Evolutionary conservation across 2,888 invertebrate species (phyloP).

Genomic region (Erynnis tages): DNA sequence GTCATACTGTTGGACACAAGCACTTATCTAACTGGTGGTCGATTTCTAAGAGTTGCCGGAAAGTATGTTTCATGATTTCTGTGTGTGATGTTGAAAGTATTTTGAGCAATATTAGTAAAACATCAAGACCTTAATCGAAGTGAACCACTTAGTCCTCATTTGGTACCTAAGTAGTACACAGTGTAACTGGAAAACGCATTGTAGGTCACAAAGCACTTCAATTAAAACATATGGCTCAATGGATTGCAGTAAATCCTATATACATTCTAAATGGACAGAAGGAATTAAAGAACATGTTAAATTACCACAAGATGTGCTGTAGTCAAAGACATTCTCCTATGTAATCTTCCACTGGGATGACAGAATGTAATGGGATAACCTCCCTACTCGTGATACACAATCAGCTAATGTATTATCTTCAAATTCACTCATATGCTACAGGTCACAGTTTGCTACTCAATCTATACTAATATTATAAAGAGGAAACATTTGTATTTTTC

Average conservation of each 20-base stretch:
- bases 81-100: no score
- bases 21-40: no score
- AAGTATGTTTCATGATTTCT: no score
- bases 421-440: conserved; percentile 83
- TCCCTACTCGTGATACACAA: conserved; percentile 82
- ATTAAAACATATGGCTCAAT: conserved; percentile 94
- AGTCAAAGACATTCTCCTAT: conserved; percentile 86
- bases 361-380: conserved; percentile 80
- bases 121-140: no score
- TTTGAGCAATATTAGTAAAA: no score
- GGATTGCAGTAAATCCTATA: conserved; percentile 97
- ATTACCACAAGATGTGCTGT: conserved; percentile 83
- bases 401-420: conserved; percentile 81
- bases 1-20: conserved; percentile 86
- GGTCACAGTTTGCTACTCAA: no score
- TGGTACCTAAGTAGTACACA: conserved; percentile 95
- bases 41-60: no score
- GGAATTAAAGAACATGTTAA: conserved; percentile 85
- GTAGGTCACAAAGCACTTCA: conserved; percentile 97
- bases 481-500: no score
- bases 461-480: no score
- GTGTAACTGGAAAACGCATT: conserved; percentile 95
- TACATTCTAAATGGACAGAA: conserved; percentile 98
- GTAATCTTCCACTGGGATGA: conserved; percentile 70
- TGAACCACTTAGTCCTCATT: no score